These are phyloP conservation scores for Bursaphelenchus okinawaensis DNA, from an alignment of 2,888 invertebrate genomes.

Conservation along the genomic window DNA sequence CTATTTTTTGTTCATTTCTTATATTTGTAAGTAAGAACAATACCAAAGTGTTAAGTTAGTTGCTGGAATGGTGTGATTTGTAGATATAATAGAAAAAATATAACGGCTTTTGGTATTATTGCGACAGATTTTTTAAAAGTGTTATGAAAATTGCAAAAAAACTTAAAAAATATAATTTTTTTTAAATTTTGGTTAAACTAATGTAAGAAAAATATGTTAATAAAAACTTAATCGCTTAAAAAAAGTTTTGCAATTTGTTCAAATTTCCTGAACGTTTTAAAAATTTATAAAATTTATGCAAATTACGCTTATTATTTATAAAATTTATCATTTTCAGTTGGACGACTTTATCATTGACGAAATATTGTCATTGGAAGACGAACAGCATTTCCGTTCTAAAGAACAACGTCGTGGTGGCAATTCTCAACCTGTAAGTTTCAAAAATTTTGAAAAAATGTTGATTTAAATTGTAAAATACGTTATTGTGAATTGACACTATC, in stretches of 20 bases:
- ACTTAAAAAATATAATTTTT: no score
- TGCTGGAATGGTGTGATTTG: neutral
- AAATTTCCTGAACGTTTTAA: neutral
- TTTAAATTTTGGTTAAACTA: no score
- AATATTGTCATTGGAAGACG: slow-evolving; percentile 52
- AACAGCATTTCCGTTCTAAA: slow-evolving; percentile 28
- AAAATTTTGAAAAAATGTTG: no score
- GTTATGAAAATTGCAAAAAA: no score
- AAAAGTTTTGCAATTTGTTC: neutral
- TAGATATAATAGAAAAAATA: no score
- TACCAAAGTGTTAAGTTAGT: neutral
- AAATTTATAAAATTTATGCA: neutral
- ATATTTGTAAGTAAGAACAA: neutral
- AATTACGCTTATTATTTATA: neutral
- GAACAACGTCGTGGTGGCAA: neutral
- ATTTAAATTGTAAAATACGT: no score
- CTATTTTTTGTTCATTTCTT: neutral
- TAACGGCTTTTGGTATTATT: no score
- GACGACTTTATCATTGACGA: slow-evolving; percentile 58
- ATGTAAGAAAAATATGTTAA: no score
- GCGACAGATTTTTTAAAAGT: no score
- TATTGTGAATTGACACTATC: no score
- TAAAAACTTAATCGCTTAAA: no score
- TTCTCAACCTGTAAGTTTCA: neutral
- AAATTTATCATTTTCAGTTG: slow-evolving; percentile 31